Evolutionary conservation across 2,113 vertebrate genomes (phyloP).

Genomic region (Tichodroma muraria): DNA sequence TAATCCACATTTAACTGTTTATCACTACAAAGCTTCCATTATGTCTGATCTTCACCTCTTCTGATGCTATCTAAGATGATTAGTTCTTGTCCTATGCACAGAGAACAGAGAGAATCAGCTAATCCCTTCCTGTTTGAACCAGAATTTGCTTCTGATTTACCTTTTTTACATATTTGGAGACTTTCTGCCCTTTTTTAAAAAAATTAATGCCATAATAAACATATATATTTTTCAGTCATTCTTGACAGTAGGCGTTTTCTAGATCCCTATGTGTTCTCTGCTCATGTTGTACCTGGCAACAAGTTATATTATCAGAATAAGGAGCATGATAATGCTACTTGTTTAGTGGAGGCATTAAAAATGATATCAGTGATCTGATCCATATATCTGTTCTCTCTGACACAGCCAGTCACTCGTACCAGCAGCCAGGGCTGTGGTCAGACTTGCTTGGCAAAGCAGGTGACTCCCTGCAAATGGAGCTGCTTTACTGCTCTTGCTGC

Average conservation of each 20-base stretch:
- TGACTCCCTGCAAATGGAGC: background rate
- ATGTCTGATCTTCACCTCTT: background rate
- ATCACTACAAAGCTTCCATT: conserved; percentile 30
- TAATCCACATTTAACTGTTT: conserved; percentile 21
- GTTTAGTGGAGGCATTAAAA: background rate
- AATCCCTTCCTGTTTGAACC: background rate
- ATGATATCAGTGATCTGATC: background rate
- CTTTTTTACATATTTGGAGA: background rate
- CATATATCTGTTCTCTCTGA: background rate
- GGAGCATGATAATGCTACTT: background rate
- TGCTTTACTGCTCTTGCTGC: background rate
- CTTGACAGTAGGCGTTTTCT: background rate
- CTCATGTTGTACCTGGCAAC: background rate
- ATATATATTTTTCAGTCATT: background rate
- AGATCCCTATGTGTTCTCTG: background rate
- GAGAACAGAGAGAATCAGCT: background rate
- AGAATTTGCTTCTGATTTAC: background rate
- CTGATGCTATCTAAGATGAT: conserved; percentile 36
- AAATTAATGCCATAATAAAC: background rate
- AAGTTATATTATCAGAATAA: background rate
- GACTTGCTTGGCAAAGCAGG: background rate
- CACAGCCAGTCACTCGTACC: background rate
- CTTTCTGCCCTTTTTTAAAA: background rate
- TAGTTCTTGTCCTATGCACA: background rate
- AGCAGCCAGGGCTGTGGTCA: background rate